Evolutionary conservation across 1,140 invertebrate species (phyloP), one percentile per base, ranked within the genome.

Genomic region (Papilio helenus): DNA sequence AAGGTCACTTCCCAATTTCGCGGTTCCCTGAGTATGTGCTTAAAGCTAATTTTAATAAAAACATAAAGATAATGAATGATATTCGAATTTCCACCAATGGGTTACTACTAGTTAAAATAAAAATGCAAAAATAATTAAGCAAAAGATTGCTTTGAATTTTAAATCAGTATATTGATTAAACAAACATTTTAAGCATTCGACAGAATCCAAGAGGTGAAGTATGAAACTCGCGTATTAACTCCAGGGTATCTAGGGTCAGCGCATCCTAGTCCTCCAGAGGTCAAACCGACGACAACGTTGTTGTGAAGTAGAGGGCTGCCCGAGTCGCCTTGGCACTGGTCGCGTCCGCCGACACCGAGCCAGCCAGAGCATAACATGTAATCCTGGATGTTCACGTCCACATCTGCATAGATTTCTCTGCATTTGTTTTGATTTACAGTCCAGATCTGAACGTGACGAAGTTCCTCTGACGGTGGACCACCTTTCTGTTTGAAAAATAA

Each of bases 301-400:
- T 95, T 91, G 81, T 95, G 95, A 18, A 96, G 88, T 20, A 96
- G 85, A 3, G 96, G 96, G 8, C 96, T 96, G 3, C 96, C 96
- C 0, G 95, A 95, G 88, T 97, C 96, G 29, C 96, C 96, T 18
- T 82, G 80, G 79, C 91, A 77, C n/a, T 77, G 76, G 55, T 77
- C 76, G 76, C 76, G 76, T 3, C 76, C 76, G 5, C 76, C 55
- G 12, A 77, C 76, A 3, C n/a, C 55, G 9, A 77, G 42, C 76
- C 51, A 61, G 20, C 55, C 76, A 29, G 76, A 77, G 76, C 76
- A 77, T 39, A 77, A 58, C 76, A 77, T 77, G 55, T 68, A 76
- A 87, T 77, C 58, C 18, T 61, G 39, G n/a, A 55, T 77, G 23
- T 16, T 44, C 16, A 20, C 9, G 39, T 2, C 18, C 0, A 4